Evolutionary conservation across 2,113 vertebrate species (phyloP), one percentile per base, ranked within the genome.

Genomic region (Dasyornis broadbenti): DNA sequence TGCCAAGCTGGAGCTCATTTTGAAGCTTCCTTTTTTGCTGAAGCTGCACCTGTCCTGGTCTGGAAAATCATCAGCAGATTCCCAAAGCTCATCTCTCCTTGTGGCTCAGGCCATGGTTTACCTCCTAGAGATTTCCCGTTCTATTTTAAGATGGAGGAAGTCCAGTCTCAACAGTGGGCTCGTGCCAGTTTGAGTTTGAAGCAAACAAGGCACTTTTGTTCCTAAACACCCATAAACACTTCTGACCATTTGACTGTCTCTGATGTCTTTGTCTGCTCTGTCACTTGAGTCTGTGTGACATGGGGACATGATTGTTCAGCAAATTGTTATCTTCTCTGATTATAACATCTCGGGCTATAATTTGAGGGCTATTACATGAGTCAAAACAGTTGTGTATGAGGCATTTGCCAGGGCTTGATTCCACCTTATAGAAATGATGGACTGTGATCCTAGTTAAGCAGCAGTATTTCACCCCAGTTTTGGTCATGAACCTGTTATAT

Each of bases 81-180:
- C 50, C 54, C 33, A 42, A 15, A 47, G 33, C 61, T 76, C 30
- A 47, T 69, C 18, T 71, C 39, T 87, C 27, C 31, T 65, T 1
- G 2, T 54, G 33, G 9, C 61, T 82, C 5, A 6, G 37, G 56
- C 57, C 0, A 35, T 66, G 53, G 3, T 73, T 86, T 70, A 16
- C 53, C 69, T 92, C 64, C 77, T 63, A 81, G 47, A 83, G 35
- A 78, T 68, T 77, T 82, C 30, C 21, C 24, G 13, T 78, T 79
- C 56, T 93, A 3, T 89, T 94, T 92, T 64, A 79, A 73, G 56
- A 54, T 77, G 50, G 49, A 95, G 91, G 65, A 86, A 77, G 66
- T 77, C 50, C 80, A 89, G 90, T 83, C 31, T 61, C 69, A 86
- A 84, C 21, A 47, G 56, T 16, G 82, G 56, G 28, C 24, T 92